Evolutionary conservation across 2,113 vertebrate species (phyloP).

Genomic region (Polypterus bichir): DNA sequence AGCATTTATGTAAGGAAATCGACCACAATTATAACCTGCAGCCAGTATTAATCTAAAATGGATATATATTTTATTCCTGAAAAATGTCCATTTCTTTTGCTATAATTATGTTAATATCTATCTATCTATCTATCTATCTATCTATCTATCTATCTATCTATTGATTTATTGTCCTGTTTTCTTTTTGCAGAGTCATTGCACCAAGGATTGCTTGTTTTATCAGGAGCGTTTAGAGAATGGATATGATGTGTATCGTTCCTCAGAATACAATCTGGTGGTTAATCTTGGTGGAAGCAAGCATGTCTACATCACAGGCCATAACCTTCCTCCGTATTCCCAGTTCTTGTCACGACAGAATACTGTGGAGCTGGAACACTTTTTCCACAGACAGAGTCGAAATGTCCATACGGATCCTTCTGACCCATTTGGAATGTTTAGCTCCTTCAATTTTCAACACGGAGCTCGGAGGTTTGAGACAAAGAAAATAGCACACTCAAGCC

Average conservation of each 20-base stretch:
- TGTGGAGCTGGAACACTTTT: slow-evolving; percentile 68
- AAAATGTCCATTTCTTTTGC: not conserved
- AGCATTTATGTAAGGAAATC: no score
- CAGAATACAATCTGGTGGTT: slow-evolving; percentile 44
- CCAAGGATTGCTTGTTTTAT: slow-evolving; percentile 60
- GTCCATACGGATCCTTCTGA: slow-evolving; percentile 49
- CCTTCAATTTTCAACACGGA: slow-evolving; percentile 1
- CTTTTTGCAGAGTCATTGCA: slow-evolving; percentile 57
- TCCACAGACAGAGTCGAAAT: slow-evolving; percentile 52
- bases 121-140: no score
- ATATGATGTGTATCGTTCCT: slow-evolving; percentile 51
- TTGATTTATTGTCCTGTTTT: not conserved
- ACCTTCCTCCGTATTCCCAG: slow-evolving; percentile 72
- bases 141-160: not conserved
- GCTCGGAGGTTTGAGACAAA: slow-evolving; percentile 17
- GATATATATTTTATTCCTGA: no score
- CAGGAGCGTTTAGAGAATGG: slow-evolving; percentile 77
- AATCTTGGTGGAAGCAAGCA: slow-evolving; percentile 71
- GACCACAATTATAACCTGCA: no score
- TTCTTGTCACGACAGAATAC: slow-evolving; percentile 65
- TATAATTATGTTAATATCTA: no score
- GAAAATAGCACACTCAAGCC: slow-evolving; percentile 21
- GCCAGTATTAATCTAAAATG: no score
- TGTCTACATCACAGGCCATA: slow-evolving; percentile 51
- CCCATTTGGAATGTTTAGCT: slow-evolving; percentile 42